Conservation (phyloP, 92 coral and sea anemone species). For the Zoanthus sociatus region DNA sequence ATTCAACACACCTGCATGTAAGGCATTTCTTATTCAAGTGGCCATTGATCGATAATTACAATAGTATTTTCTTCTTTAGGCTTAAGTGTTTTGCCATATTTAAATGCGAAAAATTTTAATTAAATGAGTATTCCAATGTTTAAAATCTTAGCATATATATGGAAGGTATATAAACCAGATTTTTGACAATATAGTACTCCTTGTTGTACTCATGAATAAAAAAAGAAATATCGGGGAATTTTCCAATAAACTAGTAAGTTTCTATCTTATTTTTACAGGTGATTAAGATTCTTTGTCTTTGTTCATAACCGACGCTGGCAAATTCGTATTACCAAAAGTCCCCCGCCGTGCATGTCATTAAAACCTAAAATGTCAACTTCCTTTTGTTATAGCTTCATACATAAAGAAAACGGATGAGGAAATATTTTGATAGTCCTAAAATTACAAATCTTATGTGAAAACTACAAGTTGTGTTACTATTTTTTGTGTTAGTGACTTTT, state of each 20-base stretch:
- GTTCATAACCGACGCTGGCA: neutral
- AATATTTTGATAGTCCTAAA: neutral
- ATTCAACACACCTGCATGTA: no score
- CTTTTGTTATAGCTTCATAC: neutral
- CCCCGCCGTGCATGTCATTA: slow-evolving; percentile 24
- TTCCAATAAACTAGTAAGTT: neutral
- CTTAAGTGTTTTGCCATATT: no score
- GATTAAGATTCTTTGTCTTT: neutral
- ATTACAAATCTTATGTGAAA: no score
- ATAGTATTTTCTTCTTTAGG: no score
- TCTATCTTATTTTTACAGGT: neutral
- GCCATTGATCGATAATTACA: no score
- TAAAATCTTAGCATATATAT: no score
- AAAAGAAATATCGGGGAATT: neutral
- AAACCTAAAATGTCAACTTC: slow-evolving; percentile 3
- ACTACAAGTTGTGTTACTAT: no score
- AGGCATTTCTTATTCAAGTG: no score
- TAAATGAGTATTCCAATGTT: no score
- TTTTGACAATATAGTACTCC: neutral
- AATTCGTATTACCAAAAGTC: neutral
- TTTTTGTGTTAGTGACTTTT: no score
- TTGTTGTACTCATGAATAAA: neutral
- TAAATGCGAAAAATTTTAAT: no score
- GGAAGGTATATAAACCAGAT: no score
- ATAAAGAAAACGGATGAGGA: neutral